Percentiles rank a stretch among this genome's conserved stretches.
Evolutionary conservation across 2,113 vertebrate species (phyloP).

Genomic region (Nerophis ophidion): DNA sequence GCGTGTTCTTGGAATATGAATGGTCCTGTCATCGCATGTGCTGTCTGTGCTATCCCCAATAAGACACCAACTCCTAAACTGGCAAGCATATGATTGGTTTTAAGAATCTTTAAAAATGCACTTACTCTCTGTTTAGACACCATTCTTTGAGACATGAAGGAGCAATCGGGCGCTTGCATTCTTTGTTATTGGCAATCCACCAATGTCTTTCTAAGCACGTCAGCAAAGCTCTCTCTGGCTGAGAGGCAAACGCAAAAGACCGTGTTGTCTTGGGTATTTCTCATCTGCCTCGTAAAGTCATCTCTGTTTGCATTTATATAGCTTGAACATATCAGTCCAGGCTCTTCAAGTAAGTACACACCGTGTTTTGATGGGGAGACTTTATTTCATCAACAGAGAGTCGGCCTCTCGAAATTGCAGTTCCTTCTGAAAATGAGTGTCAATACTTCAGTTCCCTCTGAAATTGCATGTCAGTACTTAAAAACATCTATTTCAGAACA

Average conservation of each 20-base stretch:
- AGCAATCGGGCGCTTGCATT: neutral
- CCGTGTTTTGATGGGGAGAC: neutral
- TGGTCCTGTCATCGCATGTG: neutral
- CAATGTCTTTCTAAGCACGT: constrained; percentile 1
- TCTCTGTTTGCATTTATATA: constrained; percentile 10
- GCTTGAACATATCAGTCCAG: constrained; percentile 1
- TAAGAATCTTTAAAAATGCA: constrained; percentile 15
- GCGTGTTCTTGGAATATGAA: constrained; percentile 3
- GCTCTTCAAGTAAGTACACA: neutral
- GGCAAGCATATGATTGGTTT: constrained; percentile 13
- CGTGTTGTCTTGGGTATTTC: constrained; percentile 10
- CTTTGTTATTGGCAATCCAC: constrained; percentile 4
- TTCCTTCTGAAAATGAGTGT: neutral
- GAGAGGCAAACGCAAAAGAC: constrained; percentile 8
- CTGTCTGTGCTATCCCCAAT: neutral
- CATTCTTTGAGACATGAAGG: constrained; percentile 5
- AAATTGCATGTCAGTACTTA: too few relatives aligned
- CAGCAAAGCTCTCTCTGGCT: constrained; percentile 3
- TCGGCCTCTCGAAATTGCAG: neutral
- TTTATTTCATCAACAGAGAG: constrained; percentile 14
- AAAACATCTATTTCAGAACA: too few relatives aligned
- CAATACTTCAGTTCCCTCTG: neutral
- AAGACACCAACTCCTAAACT: constrained; percentile 14
- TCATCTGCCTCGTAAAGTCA: constrained; percentile 17
- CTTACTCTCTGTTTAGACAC: constrained; percentile 5